Evolutionary conservation across 64 coral and sea anemone genomes (phyloP).

Genomic region (Porites lutea): DNA sequence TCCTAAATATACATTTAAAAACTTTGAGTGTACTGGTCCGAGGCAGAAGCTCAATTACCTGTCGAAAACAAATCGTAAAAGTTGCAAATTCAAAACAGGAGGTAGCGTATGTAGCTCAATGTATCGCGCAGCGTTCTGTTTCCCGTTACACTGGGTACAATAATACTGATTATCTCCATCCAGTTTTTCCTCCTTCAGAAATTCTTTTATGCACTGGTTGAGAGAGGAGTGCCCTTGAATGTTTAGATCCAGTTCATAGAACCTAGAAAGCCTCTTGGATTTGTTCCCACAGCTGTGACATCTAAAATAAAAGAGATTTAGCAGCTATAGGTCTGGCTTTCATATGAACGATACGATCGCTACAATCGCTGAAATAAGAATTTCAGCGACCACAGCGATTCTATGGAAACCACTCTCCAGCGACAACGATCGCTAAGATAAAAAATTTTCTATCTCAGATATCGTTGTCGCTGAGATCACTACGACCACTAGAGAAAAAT

Average conservation of each 20-base stretch:
- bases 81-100: conserved; percentile 92
- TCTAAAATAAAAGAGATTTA: conserved; percentile 40
- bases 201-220: conserved; percentile 97
- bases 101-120: conserved; percentile 90
- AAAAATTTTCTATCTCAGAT: too few relatives aligned
- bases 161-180: conserved; percentile 95
- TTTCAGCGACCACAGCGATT: too few relatives aligned
- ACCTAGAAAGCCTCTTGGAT: conserved; percentile 86
- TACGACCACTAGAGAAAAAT: too few relatives aligned
- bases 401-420: too few relatives aligned
- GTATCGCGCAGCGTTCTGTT: conserved; percentile 94
- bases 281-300: conserved; percentile 89
- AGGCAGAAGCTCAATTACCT: conserved; percentile 58
- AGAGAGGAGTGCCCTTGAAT: conserved; percentile 92
- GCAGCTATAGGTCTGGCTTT: background rate
- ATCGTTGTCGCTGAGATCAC: too few relatives aligned
- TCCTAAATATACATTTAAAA: too few relatives aligned
- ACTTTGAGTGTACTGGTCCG: too few relatives aligned
- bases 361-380: too few relatives aligned
- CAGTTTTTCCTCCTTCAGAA: conserved; percentile 96
- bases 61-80: conserved; percentile 98
- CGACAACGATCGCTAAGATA: too few relatives aligned
- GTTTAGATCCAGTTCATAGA: conserved; percentile 97
- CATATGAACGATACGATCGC: background rate
- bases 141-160: conserved; percentile 78